phyloP scores from a whole-genome alignment of 2,888 invertebrate genomes.

The Drosophila eohydei region DNA sequence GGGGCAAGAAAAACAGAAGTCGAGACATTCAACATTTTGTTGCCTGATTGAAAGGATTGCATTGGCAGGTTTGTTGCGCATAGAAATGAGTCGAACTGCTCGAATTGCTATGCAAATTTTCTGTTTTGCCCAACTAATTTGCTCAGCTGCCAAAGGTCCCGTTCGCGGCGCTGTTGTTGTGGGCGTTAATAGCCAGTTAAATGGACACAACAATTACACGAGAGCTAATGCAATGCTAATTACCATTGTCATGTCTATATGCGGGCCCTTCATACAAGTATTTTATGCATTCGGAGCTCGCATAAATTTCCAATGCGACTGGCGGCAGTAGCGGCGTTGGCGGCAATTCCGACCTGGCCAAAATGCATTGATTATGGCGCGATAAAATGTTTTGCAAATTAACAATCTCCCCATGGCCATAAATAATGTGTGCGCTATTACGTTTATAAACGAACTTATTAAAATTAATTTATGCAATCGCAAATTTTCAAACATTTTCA shows the following conservation, averaged over 20 bases:
- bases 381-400: slow-evolving; percentile 67
- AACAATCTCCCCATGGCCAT: slow-evolving; percentile 48
- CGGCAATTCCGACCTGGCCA: not conserved
- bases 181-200: slow-evolving; percentile 38
- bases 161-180: slow-evolving; percentile 8
- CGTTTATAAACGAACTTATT: slow-evolving; percentile 45
- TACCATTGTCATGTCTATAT: slow-evolving; percentile 29
- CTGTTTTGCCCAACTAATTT: slow-evolving; percentile 13
- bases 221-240: slow-evolving; percentile 70
- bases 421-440: slow-evolving; percentile 48
- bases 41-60: slow-evolving; percentile 71
- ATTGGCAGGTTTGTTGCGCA: slow-evolving; percentile 11
- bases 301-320: slow-evolving; percentile 59
- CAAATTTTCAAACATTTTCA: slow-evolving; percentile 19
- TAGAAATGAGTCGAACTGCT: slow-evolving; percentile 12
- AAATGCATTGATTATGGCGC: slow-evolving; percentile 53
- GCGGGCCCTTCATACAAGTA: slow-evolving; percentile 14
- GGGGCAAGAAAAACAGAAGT: slow-evolving; percentile 62
- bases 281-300: slow-evolving; percentile 42
- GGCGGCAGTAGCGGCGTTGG: not conserved
- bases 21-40: slow-evolving; percentile 11
- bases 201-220: slow-evolving; percentile 68
- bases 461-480: slow-evolving; percentile 57
- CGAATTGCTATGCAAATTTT: slow-evolving; percentile 22
- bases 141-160: slow-evolving; percentile 3